Evolutionary conservation across 2,113 vertebrate species (phyloP), one percentile per base, ranked within the genome.

Genomic region (Phylloscopus whistleri): DNA sequence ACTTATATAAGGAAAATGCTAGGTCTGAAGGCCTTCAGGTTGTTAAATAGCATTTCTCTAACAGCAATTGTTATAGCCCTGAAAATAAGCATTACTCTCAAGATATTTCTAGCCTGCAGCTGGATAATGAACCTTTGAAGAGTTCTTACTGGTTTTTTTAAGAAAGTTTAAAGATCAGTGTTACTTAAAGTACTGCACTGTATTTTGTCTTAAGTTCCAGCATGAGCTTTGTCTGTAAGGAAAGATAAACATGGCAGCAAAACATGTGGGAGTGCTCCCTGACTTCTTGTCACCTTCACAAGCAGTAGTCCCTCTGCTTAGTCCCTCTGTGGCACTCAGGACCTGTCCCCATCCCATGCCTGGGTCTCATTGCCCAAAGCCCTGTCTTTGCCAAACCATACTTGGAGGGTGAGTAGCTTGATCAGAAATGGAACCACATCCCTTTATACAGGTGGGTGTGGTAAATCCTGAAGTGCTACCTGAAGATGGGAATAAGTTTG

Each of bases 241-340:
- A 90, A 41, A 85, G 58, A n/a, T n/a, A 37, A 85, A 58, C n/a
- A 5, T 44, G 90, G 69, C 44, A 60, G 74, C 33, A 64, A 52
- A 39, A 44, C 39, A 26, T 0, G 0, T 6, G 6, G 9, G 27
- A 2, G 0, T 74, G 24, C 22, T 91, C 10, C 27, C 30, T 70
- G 53, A 8, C 22, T 85, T 63, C 24, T 48, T 87, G 48, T 60
- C 27, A 28, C 44, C 20, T 52, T 73, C 16, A 7, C 44, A 30
- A 58, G 60, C 60, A 49, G 2, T 27, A 28, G 52, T 51, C 21
- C 35, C 22, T 87, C 31, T 41, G 28, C 30, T 58, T 70, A 35
- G 59, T 4, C 24, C 28, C 26, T 55, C 5, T 76, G 48, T 56
- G 69, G 37, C 78, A 23, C 13, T 7, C 62, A 84, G 20, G 33